Evolutionary conservation across 2,113 vertebrate genomes (phyloP), one percentile per base, ranked within the genome.

Genomic region (Perca flavescens): DNA sequence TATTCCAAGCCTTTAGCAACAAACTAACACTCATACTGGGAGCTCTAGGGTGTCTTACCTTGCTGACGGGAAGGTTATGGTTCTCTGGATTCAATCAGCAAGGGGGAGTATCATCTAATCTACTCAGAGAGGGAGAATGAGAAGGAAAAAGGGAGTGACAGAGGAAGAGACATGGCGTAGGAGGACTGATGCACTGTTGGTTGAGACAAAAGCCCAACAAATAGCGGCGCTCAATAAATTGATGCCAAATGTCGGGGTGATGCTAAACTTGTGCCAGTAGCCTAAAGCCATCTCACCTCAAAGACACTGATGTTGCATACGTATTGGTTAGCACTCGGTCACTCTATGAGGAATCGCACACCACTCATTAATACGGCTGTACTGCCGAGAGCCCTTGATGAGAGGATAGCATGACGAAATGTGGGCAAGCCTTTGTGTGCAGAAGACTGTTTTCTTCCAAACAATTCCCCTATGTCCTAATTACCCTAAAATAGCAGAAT

Each of bases 61-160:
- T 69, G 83, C 87, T 84, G 66, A 86, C 1, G 78, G 91, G 87
- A 88, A 94, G 83, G 90, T 91, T 91, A 91, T 80, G 43, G 0
- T 67, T 60, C 56, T 72, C 53, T 58, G 47, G 57, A 78, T 87
- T 86, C 54, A 19, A 58, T 89, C 80, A 84, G 62, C 22, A 62
- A 25, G 50, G 54, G 81, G 63, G 67, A 61, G 25, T 70, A 90
- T 84, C 71, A 76, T 89, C 36, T 68, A 66, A 88, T 80, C 67
- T 67, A 73, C 60, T 79, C 62, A 54, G 22, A 67, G 76, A 61
- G 43, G 25, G 58, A 82, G 58, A 62, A 65, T 50, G 22, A 67
- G 76, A 61, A 34, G 25, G 58, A 82, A 54, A 61, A 65, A 64
- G 21, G 8, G 62, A 83, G 34, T 65, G 53, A 53, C 54, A 74